Evolutionary conservation across 2,888 invertebrate species (phyloP).

Genomic region (Ophonus ardosiacus): DNA sequence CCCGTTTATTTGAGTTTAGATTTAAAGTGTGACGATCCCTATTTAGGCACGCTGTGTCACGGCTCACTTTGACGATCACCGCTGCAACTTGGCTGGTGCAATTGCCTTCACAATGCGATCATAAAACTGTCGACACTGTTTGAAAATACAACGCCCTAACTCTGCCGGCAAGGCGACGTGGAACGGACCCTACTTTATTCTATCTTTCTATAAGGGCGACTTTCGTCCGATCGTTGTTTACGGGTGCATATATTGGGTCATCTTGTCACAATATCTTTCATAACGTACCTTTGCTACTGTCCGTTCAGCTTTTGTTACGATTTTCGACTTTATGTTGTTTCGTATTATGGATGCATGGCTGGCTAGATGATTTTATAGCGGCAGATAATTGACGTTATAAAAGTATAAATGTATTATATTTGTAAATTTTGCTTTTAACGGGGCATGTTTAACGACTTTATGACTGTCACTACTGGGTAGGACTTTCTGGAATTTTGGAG

Average conservation of each 20-base stretch:
- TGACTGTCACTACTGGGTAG: slow-evolving; percentile 12
- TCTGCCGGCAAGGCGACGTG: slow-evolving; percentile 3
- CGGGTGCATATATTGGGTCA: slow-evolving; percentile 57
- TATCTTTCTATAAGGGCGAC: background rate
- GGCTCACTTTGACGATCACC: slow-evolving; percentile 42
- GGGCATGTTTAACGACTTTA: slow-evolving; percentile 34
- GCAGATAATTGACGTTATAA: slow-evolving; percentile 38
- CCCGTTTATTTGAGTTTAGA: slow-evolving; percentile 36
- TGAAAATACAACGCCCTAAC: slow-evolving; percentile 68
- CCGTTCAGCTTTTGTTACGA: slow-evolving; percentile 39
- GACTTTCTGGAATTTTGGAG: slow-evolving; percentile 30
- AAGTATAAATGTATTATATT: slow-evolving; percentile 53
- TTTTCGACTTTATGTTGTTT: slow-evolving; percentile 43
- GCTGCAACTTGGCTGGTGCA: slow-evolving; percentile 43
- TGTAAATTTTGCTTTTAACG: slow-evolving; percentile 47
- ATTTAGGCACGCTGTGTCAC: slow-evolving; percentile 33
- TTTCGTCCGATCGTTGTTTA: slow-evolving; percentile 18
- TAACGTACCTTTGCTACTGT: slow-evolving; percentile 60
- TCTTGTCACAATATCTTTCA: slow-evolving; percentile 61
- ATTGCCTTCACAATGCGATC: slow-evolving; percentile 67
- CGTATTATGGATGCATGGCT: background rate
- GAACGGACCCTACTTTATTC: background rate
- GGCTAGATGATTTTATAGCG: slow-evolving; percentile 39
- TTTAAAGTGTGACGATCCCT: slow-evolving; percentile 55
- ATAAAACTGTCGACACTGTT: slow-evolving; percentile 71